phyloP scores from a whole-genome alignment of 2,113 vertebrate genomes.

The Etheostoma cragini region DNA sequence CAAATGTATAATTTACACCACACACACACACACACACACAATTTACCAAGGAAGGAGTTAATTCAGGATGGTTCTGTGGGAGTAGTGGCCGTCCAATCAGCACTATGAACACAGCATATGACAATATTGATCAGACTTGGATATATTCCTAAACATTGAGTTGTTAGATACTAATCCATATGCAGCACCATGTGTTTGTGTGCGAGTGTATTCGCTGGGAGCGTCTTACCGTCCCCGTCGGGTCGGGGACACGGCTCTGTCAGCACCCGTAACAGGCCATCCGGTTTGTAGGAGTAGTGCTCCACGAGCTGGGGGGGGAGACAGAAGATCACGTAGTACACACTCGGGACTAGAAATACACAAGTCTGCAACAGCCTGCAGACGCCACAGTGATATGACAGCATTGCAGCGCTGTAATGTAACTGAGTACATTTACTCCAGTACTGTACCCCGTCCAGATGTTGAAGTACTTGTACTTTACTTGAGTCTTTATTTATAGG shows the following conservation, averaged over 20 bases:
- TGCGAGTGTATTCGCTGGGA: not conserved
- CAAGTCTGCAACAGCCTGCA: not conserved
- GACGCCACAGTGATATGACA: not conserved
- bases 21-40: not conserved
- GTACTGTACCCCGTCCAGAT: too few relatives aligned
- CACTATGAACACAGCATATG: not conserved
- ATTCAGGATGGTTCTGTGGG: constrained; percentile 69
- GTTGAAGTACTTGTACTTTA: too few relatives aligned
- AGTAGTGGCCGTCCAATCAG: constrained; percentile 53
- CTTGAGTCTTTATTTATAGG: too few relatives aligned
- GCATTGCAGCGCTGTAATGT: too few relatives aligned
- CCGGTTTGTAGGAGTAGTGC: constrained; percentile 97
- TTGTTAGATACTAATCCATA: not conserved
- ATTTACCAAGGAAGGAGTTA: constrained; percentile 70
- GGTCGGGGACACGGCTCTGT: constrained; percentile 84
- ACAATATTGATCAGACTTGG: not conserved
- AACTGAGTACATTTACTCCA: too few relatives aligned
- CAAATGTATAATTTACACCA: not conserved
- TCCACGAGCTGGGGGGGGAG: constrained; percentile 89
- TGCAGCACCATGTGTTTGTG: not conserved
- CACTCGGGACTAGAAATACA: not conserved
- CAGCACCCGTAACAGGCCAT: constrained; percentile 91
- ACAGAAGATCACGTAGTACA: constrained; percentile 13
- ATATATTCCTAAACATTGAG: not conserved
- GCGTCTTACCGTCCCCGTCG: constrained; percentile 76